These are phyloP conservation scores for Rhopalosiphum maidis DNA, from an alignment of 1,140 invertebrate genomes.

Conservation along the genomic window DNA sequence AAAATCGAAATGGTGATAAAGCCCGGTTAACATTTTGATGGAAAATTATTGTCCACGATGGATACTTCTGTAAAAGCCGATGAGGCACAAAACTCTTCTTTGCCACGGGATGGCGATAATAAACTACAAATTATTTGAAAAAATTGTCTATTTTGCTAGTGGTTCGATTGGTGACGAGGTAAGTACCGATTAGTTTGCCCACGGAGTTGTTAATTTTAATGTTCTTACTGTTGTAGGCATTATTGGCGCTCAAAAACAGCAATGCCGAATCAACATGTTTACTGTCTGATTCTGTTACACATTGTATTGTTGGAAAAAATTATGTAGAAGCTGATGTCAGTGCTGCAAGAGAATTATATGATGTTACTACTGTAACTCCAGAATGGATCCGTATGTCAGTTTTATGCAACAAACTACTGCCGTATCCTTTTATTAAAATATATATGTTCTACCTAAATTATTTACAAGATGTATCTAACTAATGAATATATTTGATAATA, in stretches of 20 bases:
- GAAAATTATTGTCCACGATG: not conserved
- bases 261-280: slow-evolving; percentile 85
- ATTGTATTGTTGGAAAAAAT: slow-evolving; percentile 84
- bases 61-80: slow-evolving; percentile 16
- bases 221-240: not conserved
- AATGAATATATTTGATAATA: not conserved
- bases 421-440: slow-evolving; percentile 70
- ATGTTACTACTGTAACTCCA: slow-evolving; percentile 84
- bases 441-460: not conserved
- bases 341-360: slow-evolving; percentile 89
- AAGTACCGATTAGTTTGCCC: not conserved
- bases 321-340: slow-evolving; percentile 78
- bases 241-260: slow-evolving; percentile 73
- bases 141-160: slow-evolving; percentile 39
- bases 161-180: slow-evolving; percentile 38
- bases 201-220: not conserved
- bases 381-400: slow-evolving; percentile 82
- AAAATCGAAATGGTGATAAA: not conserved
- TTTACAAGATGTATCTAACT: not conserved
- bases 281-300: slow-evolving; percentile 86
- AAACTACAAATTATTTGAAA: slow-evolving; percentile 21
- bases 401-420: slow-evolving; percentile 71
- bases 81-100: not conserved
- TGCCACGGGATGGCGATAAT: not conserved
- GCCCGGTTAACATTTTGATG: not conserved